Conservation (phyloP, 1,140 invertebrate genomes). For the Branchinecta lynchi region DNA sequence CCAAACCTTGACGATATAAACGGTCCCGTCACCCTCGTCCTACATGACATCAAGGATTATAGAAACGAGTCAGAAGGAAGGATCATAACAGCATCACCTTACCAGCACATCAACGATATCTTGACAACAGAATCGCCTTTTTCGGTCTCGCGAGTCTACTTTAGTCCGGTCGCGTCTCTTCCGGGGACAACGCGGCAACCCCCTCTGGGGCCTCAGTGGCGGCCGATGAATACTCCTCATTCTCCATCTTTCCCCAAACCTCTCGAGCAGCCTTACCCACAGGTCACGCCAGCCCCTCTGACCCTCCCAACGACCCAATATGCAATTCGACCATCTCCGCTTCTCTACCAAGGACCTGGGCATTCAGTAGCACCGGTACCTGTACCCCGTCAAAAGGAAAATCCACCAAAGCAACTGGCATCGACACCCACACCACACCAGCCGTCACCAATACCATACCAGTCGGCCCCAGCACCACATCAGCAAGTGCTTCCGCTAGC, state of each 20-base stretch:
- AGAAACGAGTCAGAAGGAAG: not conserved
- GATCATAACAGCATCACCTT: too few species aligned
- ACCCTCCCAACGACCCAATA: too few species aligned
- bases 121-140: not conserved
- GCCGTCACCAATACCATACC: too few species aligned
- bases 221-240: not conserved
- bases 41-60: constrained; percentile 3
- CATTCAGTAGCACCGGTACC: too few species aligned
- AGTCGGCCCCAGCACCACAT: too few species aligned
- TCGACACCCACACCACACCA: too few species aligned
- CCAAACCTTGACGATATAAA: not conserved
- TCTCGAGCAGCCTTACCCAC: not conserved
- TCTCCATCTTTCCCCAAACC: not conserved
- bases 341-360: too few species aligned
- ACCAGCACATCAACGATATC: too few species aligned
- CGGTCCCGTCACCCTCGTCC: not conserved
- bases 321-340: too few species aligned
- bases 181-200: not conserved
- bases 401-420: too few species aligned
- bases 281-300: not conserved
- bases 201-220: not conserved
- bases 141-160: not conserved
- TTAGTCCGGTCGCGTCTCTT: constrained; percentile 1
- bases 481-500: too few species aligned
- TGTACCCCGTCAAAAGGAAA: too few species aligned